A percentile compares a stretch with the other conserved stretches of the same genome.
phyloP scores from a whole-genome alignment of 1,140 invertebrate species.

The Helicoverpa zea region DNA sequence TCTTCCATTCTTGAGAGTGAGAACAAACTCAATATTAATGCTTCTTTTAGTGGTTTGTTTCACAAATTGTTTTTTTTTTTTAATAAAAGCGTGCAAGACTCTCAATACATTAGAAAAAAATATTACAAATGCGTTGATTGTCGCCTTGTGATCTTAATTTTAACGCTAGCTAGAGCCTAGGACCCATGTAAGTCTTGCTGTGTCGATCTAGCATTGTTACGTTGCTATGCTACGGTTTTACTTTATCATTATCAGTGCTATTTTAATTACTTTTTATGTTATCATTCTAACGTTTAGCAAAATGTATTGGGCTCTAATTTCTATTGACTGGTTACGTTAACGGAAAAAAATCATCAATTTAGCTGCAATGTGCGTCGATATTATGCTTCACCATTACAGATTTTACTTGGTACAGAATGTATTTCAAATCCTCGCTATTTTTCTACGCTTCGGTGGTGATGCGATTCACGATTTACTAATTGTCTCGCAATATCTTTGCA shows the following conservation, averaged over 20 bases:
- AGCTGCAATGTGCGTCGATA: not conserved
- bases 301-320: not conserved
- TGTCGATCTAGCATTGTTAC: slow-evolving; percentile 23
- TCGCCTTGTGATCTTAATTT: not conserved
- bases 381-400: not conserved
- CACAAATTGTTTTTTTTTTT: no score
- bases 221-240: slow-evolving; percentile 23
- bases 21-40: no score
- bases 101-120: no score
- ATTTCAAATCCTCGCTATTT: not conserved
- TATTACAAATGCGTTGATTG: no score
- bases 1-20: no score
- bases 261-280: not conserved
- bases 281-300: not conserved
- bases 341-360: no score
- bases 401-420: slow-evolving; percentile 3
- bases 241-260: slow-evolving; percentile 7
- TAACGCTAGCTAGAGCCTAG: slow-evolving; percentile 27
- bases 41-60: no score
- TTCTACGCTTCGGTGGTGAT: no score
- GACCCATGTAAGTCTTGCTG: slow-evolving; percentile 22
- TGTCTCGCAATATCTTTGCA: no score
- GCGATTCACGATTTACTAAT: no score
- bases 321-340: no score
- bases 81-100: no score